These are phyloP conservation scores for Lutjanus argentimaculatus DNA, from an alignment of 2,797 vertebrate species.

Conservation along the genomic window DNA sequence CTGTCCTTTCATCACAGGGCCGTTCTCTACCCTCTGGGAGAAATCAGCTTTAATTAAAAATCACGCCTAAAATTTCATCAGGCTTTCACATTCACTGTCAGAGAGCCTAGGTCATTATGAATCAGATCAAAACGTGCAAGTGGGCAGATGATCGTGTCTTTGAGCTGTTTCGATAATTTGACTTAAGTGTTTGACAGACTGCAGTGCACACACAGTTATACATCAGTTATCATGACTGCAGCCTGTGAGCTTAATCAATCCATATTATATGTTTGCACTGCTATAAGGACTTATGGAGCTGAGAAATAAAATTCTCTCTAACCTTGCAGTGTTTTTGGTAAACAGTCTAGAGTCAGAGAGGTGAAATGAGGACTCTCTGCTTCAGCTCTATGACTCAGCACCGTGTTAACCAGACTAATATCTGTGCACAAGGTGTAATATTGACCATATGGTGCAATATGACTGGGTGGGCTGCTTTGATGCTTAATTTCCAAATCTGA, in stretches of 20 bases:
- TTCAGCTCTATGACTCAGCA: conserved; percentile 27
- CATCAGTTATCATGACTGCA: conserved; percentile 15
- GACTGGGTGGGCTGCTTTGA: conserved; percentile 11
- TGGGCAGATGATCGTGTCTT: conserved; percentile 20
- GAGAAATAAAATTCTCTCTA: background rate
- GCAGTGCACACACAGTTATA: conserved; percentile 6
- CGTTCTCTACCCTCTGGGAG: conserved; percentile 37
- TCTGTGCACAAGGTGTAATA: conserved; percentile 18
- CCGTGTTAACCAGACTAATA: conserved; percentile 19
- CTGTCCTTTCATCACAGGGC: conserved; percentile 57
- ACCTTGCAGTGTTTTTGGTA: conserved; percentile 21
- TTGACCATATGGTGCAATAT: conserved; percentile 34
- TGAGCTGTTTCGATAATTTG: conserved; percentile 19
- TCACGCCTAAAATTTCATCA: conserved; percentile 38
- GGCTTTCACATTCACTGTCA: conserved; percentile 42
- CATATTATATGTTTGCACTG: conserved; percentile 18
- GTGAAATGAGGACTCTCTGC: conserved; percentile 15
- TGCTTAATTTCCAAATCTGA: conserved; percentile 22
- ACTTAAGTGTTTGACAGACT: conserved; percentile 15
- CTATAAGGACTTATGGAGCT: conserved; percentile 16
- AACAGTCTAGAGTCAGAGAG: conserved; percentile 2
- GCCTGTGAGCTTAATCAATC: conserved; percentile 19
- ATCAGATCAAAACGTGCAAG: conserved; percentile 48
- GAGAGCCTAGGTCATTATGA: conserved; percentile 36
- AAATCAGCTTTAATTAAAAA: conserved; percentile 71